A percentile compares a stretch with the other conserved stretches of the same genome.
Evolutionary conservation across 2,888 invertebrate species (phyloP).

Genomic region (Heliconius ismenius): DNA sequence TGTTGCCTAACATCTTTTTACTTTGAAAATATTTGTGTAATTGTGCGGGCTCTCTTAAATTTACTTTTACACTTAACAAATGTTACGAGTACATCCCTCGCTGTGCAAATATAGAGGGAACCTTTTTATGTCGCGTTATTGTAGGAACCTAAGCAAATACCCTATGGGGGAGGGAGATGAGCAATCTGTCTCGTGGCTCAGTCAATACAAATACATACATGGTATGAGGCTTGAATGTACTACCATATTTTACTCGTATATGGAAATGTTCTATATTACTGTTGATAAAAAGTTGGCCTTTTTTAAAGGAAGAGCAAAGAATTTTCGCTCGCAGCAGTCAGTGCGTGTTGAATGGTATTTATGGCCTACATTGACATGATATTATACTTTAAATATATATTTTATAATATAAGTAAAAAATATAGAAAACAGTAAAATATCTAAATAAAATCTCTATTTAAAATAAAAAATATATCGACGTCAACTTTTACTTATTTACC

Average conservation of each 20-base stretch:
- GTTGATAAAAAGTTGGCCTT: conserved; percentile 39
- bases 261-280: conserved; percentile 38
- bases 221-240: conserved; percentile 33
- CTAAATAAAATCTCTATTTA: too few relatives aligned
- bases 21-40: conserved; percentile 46
- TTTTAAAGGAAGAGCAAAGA: conserved; percentile 37
- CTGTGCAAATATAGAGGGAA: conserved; percentile 52
- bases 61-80: conserved; percentile 59
- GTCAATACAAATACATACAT: conserved; percentile 44
- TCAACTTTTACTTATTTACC: neutral
- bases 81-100: conserved; percentile 48
- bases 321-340: conserved; percentile 36
- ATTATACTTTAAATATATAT: conserved; percentile 2
- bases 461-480: neutral
- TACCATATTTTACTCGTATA: conserved; percentile 34
- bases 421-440: neutral
- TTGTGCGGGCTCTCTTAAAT: conserved; percentile 52
- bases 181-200: conserved; percentile 42
- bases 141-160: conserved; percentile 56
- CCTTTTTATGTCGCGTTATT: conserved; percentile 45
- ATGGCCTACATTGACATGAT: conserved; percentile 32
- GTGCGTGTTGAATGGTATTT: conserved; percentile 31
- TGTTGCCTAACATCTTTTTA: conserved; percentile 43
- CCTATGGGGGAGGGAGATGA: conserved; percentile 43
- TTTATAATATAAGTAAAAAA: neutral